phyloP scores from a whole-genome alignment of 2,113 vertebrate genomes.

The Brachyhypopomus occidentalis region DNA sequence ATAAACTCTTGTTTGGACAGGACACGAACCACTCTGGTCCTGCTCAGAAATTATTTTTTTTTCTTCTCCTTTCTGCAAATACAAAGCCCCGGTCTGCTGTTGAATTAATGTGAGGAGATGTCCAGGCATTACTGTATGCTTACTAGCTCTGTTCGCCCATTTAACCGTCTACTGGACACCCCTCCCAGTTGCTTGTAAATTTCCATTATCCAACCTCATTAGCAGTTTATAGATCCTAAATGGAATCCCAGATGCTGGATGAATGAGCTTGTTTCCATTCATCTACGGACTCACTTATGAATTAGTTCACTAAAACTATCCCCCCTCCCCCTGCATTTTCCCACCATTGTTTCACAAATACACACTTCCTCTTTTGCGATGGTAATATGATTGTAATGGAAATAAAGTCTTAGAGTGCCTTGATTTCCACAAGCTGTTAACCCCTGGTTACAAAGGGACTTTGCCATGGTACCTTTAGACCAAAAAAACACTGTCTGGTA shows the following conservation, averaged over 20 bases:
- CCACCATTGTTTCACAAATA: neutral
- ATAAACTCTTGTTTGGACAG: neutral
- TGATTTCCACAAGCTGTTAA: neutral
- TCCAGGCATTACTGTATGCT: constrained; percentile 13
- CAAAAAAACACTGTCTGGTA: neutral
- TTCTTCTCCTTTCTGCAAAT: neutral
- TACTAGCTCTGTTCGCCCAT: constrained; percentile 1
- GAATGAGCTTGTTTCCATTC: neutral
- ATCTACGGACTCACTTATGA: neutral
- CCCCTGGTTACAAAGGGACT: neutral
- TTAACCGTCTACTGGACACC: constrained; percentile 17
- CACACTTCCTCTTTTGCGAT: neutral
- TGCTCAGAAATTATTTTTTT: neutral
- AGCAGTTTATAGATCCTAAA: constrained; percentile 45
- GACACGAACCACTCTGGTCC: neutral
- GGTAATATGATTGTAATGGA: neutral
- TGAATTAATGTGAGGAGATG: constrained; percentile 43
- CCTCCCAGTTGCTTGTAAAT: constrained; percentile 65
- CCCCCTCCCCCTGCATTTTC: neutral
- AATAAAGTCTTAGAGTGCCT: neutral
- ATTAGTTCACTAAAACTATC: neutral
- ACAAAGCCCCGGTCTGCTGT: constrained; percentile 7
- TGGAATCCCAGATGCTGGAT: constrained; percentile 46
- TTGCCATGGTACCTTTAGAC: neutral
- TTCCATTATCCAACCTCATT: constrained; percentile 51